phyloP scores from a whole-genome alignment of 2,113 vertebrate genomes.

The Tamias sibiricus region DNA sequence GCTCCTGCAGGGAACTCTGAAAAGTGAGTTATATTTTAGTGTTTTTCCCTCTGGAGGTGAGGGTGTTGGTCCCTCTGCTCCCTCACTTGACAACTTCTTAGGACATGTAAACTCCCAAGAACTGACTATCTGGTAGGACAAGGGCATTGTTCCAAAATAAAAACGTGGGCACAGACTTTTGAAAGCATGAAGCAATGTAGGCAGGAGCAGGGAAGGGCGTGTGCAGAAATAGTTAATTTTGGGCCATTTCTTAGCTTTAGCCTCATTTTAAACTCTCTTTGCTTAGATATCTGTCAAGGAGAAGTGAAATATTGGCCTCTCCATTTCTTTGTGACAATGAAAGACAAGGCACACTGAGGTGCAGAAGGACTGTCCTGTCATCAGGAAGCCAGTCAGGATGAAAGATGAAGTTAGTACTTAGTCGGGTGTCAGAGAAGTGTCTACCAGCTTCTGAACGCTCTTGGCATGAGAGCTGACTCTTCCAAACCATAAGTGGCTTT shows the following conservation, averaged over 20 bases:
- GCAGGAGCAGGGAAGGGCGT: neutral
- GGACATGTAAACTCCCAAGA: neutral
- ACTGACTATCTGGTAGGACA: neutral
- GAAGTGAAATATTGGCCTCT: neutral
- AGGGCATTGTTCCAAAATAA: neutral
- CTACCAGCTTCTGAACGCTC: neutral
- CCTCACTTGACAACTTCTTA: neutral
- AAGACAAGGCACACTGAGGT: neutral
- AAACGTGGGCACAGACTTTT: neutral
- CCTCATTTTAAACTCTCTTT: slow-evolving; percentile 7
- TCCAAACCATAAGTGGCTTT: neutral
- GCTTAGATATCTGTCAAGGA: neutral
- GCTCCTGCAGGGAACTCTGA: neutral
- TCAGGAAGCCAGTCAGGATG: neutral
- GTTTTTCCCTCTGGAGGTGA: neutral
- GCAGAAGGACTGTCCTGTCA: neutral
- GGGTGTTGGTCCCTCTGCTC: neutral
- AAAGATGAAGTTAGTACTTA: slow-evolving; percentile 16
- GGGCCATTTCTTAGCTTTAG: neutral
- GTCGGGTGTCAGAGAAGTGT: neutral
- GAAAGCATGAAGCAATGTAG: neutral
- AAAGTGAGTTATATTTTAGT: neutral
- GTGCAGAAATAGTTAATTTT: neutral
- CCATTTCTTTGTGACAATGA: neutral
- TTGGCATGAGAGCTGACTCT: neutral